Percentiles rank a stretch among this genome's conserved stretches.
Evolutionary conservation across 2,797 vertebrate genomes (phyloP).

Genomic region (Mus minutoides): DNA sequence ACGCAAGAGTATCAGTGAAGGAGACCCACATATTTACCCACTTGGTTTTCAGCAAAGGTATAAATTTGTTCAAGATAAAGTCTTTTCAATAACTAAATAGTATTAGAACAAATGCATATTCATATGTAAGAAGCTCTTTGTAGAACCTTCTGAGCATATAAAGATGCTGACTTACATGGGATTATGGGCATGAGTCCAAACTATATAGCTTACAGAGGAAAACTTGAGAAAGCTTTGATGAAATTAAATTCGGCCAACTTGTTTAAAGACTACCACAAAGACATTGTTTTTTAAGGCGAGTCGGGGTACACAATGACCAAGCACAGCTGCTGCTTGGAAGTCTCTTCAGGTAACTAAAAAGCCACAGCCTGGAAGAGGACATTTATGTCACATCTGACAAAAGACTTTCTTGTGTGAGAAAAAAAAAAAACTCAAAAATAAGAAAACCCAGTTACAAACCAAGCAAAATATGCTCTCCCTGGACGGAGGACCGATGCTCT

Average conservation of each 20-base stretch:
- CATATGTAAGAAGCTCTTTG: background rate
- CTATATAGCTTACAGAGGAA: background rate
- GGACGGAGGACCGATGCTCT: background rate
- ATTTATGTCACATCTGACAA: background rate
- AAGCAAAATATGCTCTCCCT: background rate
- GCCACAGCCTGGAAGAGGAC: background rate
- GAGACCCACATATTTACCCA: background rate
- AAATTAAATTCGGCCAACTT: background rate
- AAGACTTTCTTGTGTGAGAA: background rate
- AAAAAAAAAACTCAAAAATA: background rate
- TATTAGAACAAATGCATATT: background rate
- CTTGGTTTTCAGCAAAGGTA: constrained; percentile 10
- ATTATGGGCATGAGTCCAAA: background rate
- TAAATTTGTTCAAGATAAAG: background rate
- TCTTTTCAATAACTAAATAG: background rate
- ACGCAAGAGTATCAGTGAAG: background rate
- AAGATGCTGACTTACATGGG: background rate
- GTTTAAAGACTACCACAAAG: background rate
- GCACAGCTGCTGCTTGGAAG: background rate
- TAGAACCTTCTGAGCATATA: background rate
- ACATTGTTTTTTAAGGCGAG: background rate
- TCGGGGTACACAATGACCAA: background rate
- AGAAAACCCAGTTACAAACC: background rate
- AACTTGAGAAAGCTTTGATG: background rate
- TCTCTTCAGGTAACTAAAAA: background rate